phyloP scores from a whole-genome alignment of 2,113 vertebrate genomes.

The Xenopus tropicalis region UCB_Xtro_10.0 CM004448.2:114455001-114455500 shows the following conservation, averaged over 20 bases:
- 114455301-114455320: conserved; percentile 56
- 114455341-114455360: background rate
- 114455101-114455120: conserved; percentile 65
- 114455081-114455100: conserved; percentile 62
- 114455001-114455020: too few species aligned
- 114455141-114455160: conserved; percentile 56
- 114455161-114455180: conserved; percentile 56
- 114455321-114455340: conserved; percentile 64
- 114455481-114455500: too few species aligned
- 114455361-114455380: too few species aligned
- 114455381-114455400: too few species aligned
- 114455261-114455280: conserved; percentile 50
- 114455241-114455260: conserved; percentile 51
- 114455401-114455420: too few species aligned
- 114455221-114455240: conserved; percentile 50
- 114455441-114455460: too few species aligned
- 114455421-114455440: too few species aligned
- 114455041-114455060: conserved; percentile 45
- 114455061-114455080: conserved; percentile 73
- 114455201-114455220: conserved; percentile 57
- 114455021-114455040: background rate
- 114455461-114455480: too few species aligned
- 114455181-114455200: conserved; percentile 55
- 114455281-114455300: conserved; percentile 54
- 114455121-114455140: conserved; percentile 63